Conservation (phyloP, 2,113 vertebrate genomes). For the Leptocoma aspasia region DNA sequence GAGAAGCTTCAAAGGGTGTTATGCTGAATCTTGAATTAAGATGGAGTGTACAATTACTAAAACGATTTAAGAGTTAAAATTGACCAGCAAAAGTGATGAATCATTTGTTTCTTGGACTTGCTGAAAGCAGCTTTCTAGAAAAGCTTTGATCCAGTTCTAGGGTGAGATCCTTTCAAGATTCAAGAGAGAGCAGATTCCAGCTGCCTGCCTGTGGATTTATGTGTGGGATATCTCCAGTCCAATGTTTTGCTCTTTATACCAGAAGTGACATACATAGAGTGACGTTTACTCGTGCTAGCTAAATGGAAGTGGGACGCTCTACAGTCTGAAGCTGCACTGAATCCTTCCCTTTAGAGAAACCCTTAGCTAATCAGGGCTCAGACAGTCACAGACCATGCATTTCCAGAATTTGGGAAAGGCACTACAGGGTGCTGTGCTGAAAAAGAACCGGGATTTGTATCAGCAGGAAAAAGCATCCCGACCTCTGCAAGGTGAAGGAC, state of each 20-base stretch:
- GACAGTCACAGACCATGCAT: accelerated
- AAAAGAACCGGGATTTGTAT: not conserved
- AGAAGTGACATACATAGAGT: accelerated
- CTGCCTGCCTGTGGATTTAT: not conserved
- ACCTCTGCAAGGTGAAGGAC: not conserved
- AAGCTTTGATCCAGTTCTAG: not conserved
- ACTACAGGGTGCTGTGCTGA: not conserved
- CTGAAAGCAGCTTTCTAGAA: not conserved
- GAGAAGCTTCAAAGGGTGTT: not conserved
- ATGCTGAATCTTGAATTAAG: not conserved
- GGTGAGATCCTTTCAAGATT: not conserved
- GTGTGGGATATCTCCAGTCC: accelerated
- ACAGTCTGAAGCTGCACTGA: not conserved
- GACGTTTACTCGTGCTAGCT: accelerated
- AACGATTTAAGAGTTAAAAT: accelerated
- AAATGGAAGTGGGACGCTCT: not conserved
- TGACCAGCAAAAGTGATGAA: not conserved
- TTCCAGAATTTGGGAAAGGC: not conserved
- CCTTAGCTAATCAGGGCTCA: not conserved
- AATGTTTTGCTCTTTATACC: not conserved
- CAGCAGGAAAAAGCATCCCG: not conserved
- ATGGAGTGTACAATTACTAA: not conserved
- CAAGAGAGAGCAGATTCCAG: not conserved
- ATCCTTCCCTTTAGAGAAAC: not conserved
- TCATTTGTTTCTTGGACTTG: not conserved